phyloP scores from a whole-genome alignment of 2,797 vertebrate genomes.

The Limnodromus scolopaceus region DNA sequence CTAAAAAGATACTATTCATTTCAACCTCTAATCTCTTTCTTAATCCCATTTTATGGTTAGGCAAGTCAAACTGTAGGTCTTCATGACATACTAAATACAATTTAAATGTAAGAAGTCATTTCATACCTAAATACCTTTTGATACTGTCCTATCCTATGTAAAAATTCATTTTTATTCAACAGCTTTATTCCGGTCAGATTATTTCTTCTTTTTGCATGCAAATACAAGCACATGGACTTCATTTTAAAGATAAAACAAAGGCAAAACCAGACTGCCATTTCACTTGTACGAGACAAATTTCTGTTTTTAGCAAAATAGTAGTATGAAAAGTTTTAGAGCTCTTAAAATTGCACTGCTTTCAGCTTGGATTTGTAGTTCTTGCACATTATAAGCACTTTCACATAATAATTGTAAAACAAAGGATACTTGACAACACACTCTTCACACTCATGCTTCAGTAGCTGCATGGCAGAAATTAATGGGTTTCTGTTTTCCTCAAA shows the following conservation, averaged over 20 bases:
- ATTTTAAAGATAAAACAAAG: not conserved
- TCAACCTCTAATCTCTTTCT: not conserved
- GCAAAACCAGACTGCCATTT: not conserved
- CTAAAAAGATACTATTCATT: not conserved
- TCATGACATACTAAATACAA: not conserved
- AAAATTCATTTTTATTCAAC: not conserved
- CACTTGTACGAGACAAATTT: not conserved
- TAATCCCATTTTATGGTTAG: not conserved
- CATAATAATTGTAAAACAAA: not conserved
- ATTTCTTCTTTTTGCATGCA: not conserved
- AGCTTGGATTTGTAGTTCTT: not conserved
- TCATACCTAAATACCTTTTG: not conserved
- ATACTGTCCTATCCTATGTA: not conserved
- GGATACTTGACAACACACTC: not conserved
- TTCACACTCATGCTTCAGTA: not conserved
- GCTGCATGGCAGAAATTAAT: not conserved
- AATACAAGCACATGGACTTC: not conserved
- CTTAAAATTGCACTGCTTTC: not conserved
- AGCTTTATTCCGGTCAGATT: not conserved
- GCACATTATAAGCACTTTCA: not conserved
- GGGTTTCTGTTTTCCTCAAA: not conserved
- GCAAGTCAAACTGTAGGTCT: not conserved
- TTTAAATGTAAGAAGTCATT: not conserved
- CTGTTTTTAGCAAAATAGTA: not conserved
- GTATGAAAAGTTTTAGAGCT: not conserved